Conservation (phyloP, 2,797 vertebrate genomes). For the Rhinichthys osculus region DNA sequence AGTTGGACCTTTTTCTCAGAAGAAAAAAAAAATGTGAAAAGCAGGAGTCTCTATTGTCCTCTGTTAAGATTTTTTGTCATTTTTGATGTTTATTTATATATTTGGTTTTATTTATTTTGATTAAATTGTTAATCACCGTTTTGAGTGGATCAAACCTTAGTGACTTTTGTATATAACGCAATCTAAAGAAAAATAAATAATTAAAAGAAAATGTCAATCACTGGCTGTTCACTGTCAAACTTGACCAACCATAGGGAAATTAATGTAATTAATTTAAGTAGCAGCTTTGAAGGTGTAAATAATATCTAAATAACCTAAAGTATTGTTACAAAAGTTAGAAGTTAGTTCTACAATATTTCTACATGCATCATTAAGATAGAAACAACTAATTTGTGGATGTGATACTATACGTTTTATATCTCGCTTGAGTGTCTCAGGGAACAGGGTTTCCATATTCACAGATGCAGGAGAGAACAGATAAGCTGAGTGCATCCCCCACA, state of each 20-base stretch:
- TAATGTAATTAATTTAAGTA: background rate
- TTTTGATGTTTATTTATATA: background rate
- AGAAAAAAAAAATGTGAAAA: background rate
- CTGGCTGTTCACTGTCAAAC: background rate
- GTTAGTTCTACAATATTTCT: background rate
- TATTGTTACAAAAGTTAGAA: background rate
- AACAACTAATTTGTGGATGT: constrained; percentile 58
- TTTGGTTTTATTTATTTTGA: background rate
- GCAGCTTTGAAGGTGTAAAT: background rate
- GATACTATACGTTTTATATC: constrained; percentile 65
- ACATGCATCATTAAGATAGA: background rate
- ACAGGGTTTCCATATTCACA: constrained; percentile 79
- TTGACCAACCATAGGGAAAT: background rate
- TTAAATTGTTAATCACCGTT: background rate
- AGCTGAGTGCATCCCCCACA: constrained; percentile 74
- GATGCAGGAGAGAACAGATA: constrained; percentile 71
- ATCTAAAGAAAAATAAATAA: background rate
- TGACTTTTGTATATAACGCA: background rate
- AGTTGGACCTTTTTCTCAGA: background rate
- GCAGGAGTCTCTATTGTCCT: background rate
- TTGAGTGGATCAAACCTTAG: background rate
- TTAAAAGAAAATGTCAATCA: background rate
- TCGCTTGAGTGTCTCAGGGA: constrained; percentile 67
- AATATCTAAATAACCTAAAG: background rate
- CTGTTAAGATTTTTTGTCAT: background rate